Evolutionary conservation across 2,113 vertebrate genomes (phyloP).

Genomic region (Hydropotes inermis): DNA sequence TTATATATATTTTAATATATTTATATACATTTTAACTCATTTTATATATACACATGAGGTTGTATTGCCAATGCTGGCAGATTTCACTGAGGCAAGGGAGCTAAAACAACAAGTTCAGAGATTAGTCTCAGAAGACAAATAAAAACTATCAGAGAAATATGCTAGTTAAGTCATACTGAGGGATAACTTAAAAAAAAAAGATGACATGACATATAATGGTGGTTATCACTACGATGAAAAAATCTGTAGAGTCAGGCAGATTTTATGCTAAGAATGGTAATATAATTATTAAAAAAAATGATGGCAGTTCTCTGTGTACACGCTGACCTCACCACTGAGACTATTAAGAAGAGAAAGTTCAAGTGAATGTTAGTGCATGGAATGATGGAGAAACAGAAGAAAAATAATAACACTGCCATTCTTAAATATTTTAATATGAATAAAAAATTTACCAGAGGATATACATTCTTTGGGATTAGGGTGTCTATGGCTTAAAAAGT

Average conservation of each 20-base stretch:
- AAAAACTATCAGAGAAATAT: neutral
- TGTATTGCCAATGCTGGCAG: neutral
- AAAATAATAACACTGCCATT: neutral
- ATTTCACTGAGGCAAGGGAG: neutral
- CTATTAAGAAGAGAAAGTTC: constrained; percentile 28
- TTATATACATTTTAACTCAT: neutral
- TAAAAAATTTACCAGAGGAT: neutral
- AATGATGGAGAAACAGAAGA: neutral
- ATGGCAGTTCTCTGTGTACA: neutral
- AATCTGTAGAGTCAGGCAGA: neutral
- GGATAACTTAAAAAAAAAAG: neutral
- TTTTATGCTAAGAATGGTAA: constrained; percentile 41
- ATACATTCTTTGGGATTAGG: neutral
- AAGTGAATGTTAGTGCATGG: neutral
- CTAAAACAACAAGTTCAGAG: constrained; percentile 24
- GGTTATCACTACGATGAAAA: constrained; percentile 29
- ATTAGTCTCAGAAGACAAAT: constrained; percentile 24
- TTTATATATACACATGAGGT: neutral
- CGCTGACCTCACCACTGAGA: neutral
- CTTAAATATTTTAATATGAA: constrained; percentile 47
- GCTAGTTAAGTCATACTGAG: neutral
- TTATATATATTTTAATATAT: neutral
- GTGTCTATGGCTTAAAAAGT: neutral
- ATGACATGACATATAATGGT: constrained; percentile 39
- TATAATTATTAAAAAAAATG: constrained; percentile 24